Percentiles rank a stretch among this genome's conserved stretches.
Evolutionary conservation across 2,888 invertebrate species (phyloP).

Genomic region (Willowsia nigromaculata): DNA sequence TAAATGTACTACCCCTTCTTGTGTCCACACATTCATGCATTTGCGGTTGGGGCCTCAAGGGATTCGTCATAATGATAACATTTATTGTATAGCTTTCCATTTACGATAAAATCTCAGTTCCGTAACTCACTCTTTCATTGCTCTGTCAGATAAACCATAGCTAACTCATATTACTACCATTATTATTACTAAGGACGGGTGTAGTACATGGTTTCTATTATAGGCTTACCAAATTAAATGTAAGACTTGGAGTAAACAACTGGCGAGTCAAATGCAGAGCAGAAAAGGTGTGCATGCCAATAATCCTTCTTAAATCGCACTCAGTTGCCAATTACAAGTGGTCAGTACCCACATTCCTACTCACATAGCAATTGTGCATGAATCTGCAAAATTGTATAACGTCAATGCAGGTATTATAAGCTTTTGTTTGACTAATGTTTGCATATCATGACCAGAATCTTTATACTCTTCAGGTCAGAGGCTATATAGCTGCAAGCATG

Average conservation of each 20-base stretch:
- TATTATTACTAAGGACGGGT: background rate
- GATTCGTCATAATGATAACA: background rate
- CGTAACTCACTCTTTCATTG: background rate
- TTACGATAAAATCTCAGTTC: conserved; percentile 44
- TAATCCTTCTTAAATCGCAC: background rate
- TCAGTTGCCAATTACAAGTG: background rate
- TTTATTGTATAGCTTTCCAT: background rate
- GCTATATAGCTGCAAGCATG: background rate
- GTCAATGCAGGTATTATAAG: background rate
- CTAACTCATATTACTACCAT: background rate
- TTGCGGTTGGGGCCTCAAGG: background rate
- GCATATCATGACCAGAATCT: background rate
- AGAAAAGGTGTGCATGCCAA: background rate
- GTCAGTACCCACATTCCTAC: background rate
- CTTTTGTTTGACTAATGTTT: background rate
- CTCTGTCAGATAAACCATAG: background rate
- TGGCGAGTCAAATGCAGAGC: background rate
- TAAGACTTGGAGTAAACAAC: background rate
- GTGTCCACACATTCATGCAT: background rate
- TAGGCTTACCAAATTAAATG: background rate
- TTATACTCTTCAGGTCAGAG: conserved; percentile 13
- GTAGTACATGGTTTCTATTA: background rate
- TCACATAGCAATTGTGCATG: background rate
- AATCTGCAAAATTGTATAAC: background rate
- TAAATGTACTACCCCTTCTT: background rate